Percentiles rank a stretch among this genome's conserved stretches.
Evolutionary conservation across 1,140 invertebrate species (phyloP).

Genomic region (Holotrichia oblita): DNA sequence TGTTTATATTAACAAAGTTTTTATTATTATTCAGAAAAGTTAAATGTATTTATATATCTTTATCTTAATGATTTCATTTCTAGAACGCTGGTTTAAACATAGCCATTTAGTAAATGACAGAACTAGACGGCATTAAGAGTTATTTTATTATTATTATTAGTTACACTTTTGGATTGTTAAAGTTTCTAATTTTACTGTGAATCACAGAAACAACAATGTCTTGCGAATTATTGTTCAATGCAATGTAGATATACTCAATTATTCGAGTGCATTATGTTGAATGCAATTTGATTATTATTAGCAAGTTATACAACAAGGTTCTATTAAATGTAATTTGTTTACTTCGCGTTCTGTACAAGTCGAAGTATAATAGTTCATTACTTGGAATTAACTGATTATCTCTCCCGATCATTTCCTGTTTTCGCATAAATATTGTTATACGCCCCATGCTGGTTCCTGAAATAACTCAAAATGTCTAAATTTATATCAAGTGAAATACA

Average conservation of each 20-base stretch:
- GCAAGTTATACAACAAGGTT: slow-evolving; percentile 17
- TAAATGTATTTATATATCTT: too few species aligned
- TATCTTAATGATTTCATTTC: too few species aligned
- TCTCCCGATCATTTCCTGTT: not conserved
- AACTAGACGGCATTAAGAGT: too few species aligned
- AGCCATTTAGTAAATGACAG: too few species aligned
- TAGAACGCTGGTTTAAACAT: too few species aligned
- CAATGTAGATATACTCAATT: not conserved
- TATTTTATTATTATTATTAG: too few species aligned
- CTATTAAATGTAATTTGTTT: slow-evolving; percentile 31
- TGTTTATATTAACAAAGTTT: too few species aligned
- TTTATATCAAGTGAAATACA: not conserved
- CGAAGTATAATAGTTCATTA: slow-evolving; percentile 26
- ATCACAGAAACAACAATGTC: not conserved
- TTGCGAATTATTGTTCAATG: not conserved
- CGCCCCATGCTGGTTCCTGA: not conserved
- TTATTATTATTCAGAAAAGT: too few species aligned
- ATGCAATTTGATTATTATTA: slow-evolving; percentile 29
- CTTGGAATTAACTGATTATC: slow-evolving; percentile 27
- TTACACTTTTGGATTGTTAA: not conserved
- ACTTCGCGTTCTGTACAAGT: not conserved
- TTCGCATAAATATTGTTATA: slow-evolving; percentile 10
- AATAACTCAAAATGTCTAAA: slow-evolving; percentile 1
- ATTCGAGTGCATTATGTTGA: slow-evolving; percentile 11
- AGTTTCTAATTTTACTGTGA: not conserved